Conservation (phyloP, 1,140 invertebrate genomes). For the Samia ricini region DNA sequence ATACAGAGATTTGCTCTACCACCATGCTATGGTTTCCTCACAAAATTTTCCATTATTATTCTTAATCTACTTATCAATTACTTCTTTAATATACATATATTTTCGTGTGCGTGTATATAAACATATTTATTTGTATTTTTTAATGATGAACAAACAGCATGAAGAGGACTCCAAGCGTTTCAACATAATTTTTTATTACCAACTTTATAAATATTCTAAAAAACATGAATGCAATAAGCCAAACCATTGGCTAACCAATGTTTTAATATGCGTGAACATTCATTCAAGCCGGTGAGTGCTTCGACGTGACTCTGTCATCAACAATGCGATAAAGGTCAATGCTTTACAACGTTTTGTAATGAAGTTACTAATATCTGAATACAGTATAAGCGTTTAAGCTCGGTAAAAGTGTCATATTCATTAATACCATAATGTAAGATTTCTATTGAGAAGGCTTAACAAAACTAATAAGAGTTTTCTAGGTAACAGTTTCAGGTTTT, state of each 20-base stretch:
- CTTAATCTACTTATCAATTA: no score
- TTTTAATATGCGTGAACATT: slow-evolving; percentile 1
- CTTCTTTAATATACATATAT: background rate
- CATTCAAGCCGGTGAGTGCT: background rate
- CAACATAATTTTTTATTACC: background rate
- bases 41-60: no score
- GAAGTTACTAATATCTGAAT: background rate
- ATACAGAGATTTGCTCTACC: no score
- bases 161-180: background rate
- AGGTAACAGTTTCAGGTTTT: no score
- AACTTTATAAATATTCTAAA: background rate
- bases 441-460: no score
- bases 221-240: background rate
- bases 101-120: background rate
- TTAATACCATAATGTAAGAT: background rate
- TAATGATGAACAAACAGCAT: background rate
- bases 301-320: background rate
- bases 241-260: background rate
- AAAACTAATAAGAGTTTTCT: no score
- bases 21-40: no score
- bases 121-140: background rate
- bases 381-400: background rate
- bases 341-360: background rate
- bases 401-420: background rate
- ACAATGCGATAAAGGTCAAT: background rate